A percentile compares a stretch with the other conserved stretches of the same genome.
Conservation (phyloP, 2,113 vertebrate species). For the Prietella phreatophila region DNA sequence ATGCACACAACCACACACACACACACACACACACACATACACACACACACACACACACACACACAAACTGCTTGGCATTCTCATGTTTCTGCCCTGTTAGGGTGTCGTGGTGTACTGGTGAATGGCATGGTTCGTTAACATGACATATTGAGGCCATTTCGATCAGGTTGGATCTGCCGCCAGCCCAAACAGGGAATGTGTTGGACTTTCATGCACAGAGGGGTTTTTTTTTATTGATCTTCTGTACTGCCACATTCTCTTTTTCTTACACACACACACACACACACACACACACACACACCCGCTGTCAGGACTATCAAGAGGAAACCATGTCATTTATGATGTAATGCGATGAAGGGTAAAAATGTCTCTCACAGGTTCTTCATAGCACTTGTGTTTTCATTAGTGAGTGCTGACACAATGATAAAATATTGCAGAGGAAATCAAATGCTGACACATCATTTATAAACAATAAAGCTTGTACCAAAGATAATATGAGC, state of each 20-base stretch:
- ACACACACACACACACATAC: background rate
- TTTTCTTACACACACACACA: background rate
- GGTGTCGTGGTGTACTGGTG: constrained; percentile 37
- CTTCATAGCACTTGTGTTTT: constrained; percentile 43
- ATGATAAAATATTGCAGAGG: constrained; percentile 46
- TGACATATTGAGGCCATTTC: constrained; percentile 42
- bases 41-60: background rate
- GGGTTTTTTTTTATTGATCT: constrained; percentile 9
- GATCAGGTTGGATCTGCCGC: constrained; percentile 35
- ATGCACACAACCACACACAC: background rate
- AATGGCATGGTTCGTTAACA: constrained; percentile 46
- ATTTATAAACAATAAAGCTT: constrained; percentile 42
- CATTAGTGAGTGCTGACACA: constrained; percentile 40
- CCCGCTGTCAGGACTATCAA: background rate
- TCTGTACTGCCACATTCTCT: background rate
- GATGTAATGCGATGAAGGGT: constrained; percentile 31
- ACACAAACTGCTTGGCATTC: constrained; percentile 3
- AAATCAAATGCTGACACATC: constrained; percentile 46
- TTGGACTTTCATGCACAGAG: constrained; percentile 12
- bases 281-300: constrained; percentile 10
- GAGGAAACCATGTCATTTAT: constrained; percentile 30
- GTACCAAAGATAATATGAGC: constrained; percentile 35
- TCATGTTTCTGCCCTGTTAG: constrained; percentile 34
- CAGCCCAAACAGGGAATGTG: constrained; percentile 45
- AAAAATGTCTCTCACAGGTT: constrained; percentile 29